Evolutionary conservation across 2,797 vertebrate genomes (phyloP).

Genomic region (Intellagama lesueurii): DNA sequence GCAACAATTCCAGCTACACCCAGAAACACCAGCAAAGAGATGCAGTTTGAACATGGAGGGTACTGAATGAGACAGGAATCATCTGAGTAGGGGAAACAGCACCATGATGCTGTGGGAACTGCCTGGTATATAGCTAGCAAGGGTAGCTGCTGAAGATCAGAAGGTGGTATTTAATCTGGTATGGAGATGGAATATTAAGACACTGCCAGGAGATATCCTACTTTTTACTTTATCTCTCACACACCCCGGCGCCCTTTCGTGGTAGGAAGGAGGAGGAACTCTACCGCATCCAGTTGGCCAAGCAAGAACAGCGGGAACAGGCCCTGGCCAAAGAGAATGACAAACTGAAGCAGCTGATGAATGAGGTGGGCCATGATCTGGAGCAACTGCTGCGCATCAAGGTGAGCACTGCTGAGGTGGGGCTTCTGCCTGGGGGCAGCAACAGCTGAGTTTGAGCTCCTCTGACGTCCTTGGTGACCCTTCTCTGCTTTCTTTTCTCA

Average conservation of each 20-base stretch:
- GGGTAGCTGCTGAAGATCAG: too few relatives aligned
- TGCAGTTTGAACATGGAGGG: too few relatives aligned
- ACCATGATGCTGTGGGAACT: not conserved
- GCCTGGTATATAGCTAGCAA: too few relatives aligned
- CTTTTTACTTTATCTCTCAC: not conserved
- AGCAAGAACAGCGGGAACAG: constrained; percentile 80
- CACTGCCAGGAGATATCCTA: too few relatives aligned
- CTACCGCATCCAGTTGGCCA: constrained; percentile 76
- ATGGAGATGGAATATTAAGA: too few relatives aligned
- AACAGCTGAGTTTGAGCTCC: not conserved
- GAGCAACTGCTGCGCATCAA: constrained; percentile 60
- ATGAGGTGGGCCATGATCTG: constrained; percentile 75
- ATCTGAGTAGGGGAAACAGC: not conserved
- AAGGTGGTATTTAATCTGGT: too few relatives aligned
- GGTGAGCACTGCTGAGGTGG: not conserved
- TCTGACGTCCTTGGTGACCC: not conserved
- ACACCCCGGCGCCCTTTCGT: not conserved
- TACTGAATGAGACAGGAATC: too few relatives aligned
- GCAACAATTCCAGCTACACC: too few relatives aligned
- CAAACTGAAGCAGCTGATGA: constrained; percentile 77
- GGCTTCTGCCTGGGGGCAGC: not conserved
- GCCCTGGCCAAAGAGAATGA: constrained; percentile 79
- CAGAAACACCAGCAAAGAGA: too few relatives aligned
- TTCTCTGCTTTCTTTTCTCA: not conserved
- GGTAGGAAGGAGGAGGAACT: constrained; percentile 75